Base-by-base conservation (phyloP, 2,113 vertebrate species). In the Amphilophus citrinellus region DNA sequence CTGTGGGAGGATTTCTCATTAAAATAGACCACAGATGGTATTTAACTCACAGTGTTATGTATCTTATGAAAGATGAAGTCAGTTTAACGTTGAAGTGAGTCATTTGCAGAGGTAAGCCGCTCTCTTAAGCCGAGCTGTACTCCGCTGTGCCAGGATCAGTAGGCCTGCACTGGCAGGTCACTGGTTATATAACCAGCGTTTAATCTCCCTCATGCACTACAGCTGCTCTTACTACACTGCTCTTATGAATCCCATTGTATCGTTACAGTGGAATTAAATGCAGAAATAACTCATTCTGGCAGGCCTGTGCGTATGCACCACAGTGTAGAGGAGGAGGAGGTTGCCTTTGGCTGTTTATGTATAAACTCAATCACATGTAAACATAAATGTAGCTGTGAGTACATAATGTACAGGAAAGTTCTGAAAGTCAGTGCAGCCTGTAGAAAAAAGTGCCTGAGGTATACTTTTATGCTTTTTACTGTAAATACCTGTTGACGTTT, bases 111-210 rank as follows among this genome's bases (percentile, higher is more conserved):
- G 84, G 88, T 93, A 92, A 94, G 88, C 92, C 30, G 37, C 87
- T 85, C 80, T 89, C 66, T 80, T 91, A 93, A 94, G 84, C 89
- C 50, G 27, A 73, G 62, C 87, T 87, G 89, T 88, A 66, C 84
- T 84, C 62, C 10, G 79, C 83, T 84, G 90, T 89, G 76, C 88
- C 84, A 83, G 91, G 90, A 91, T 92, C 88, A 88, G 89, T 68
- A 82, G 92, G 87, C 92, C 90, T 83, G 53, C 83, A 78, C 85
- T 78, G 88, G 83, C 88, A 90, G 91, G 91, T 93, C 93, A 93
- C 66, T 47, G 80, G 42, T 95, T 96, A 95, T 92, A 86, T 94
- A 94, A 95, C 80, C 63, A 20, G 22, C 59, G 17, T 85, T 87
- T 91, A 91, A 92, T 92, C 94, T 88, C 50, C 86, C 80, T 62